Evolutionary conservation across 2,888 invertebrate species (phyloP).

Genomic region (Sisyra terminalis): DNA sequence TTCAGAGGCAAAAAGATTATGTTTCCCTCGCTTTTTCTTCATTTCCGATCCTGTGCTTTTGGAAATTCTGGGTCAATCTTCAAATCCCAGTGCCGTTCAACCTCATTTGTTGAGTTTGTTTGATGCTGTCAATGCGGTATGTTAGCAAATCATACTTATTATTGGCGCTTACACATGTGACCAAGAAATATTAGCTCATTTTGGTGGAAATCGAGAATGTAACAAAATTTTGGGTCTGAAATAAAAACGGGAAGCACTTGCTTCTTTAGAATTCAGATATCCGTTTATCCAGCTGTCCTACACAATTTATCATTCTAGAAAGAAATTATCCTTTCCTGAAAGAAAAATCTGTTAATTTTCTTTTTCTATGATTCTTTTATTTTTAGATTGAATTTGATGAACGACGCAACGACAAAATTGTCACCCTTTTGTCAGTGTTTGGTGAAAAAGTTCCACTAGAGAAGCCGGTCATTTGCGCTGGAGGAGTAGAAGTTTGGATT

Average conservation of each 20-base stretch:
- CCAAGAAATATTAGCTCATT: no score
- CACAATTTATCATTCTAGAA: no score
- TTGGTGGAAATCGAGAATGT: no score
- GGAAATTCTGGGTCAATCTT: constrained; percentile 81
- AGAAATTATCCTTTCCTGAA: no score
- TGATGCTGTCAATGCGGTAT: constrained; percentile 61
- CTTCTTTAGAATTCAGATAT: no score
- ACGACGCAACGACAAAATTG: constrained; percentile 55
- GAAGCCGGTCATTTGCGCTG: constrained; percentile 48
- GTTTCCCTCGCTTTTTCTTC: constrained; percentile 83
- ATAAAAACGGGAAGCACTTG: no score
- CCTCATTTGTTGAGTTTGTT: constrained; percentile 70
- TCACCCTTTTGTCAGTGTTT: constrained; percentile 59
- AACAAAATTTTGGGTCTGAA: no score
- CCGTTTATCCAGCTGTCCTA: no score
- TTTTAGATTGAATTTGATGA: constrained; percentile 58
- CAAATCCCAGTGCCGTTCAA: constrained; percentile 73
- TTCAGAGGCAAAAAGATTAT: constrained; percentile 60
- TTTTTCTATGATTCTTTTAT: background rate
- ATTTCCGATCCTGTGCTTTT: constrained; percentile 78
- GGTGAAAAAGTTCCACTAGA: constrained; percentile 58
- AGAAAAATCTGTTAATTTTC: no score
- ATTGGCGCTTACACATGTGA: no score
- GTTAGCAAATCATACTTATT: constrained; percentile 9
- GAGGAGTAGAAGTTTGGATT: constrained; percentile 77